Conservation (phyloP, 1,140 invertebrate species). For the Episyrphus balteatus region DNA sequence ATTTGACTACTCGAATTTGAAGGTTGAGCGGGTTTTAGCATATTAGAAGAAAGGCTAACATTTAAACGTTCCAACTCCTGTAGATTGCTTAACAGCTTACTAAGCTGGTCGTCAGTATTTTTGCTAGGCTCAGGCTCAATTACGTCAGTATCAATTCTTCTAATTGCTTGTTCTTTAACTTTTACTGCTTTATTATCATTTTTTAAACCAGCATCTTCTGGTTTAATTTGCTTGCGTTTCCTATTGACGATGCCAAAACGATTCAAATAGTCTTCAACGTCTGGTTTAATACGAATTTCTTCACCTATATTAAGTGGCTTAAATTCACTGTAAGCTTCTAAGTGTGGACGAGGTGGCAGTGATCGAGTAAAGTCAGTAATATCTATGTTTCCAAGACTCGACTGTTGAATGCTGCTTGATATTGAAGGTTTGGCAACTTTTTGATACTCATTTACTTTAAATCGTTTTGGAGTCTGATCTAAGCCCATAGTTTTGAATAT, state of each 20-base stretch:
- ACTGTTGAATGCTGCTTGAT: not conserved
- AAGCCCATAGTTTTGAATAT: no score
- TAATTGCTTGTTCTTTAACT: constrained; percentile 8
- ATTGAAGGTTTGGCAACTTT: not conserved
- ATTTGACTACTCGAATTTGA: no score
- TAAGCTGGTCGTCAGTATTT: constrained; percentile 15
- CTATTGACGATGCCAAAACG: constrained; percentile 32
- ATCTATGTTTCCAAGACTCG: not conserved
- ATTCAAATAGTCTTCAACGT: constrained; percentile 29
- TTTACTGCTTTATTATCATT: not conserved
- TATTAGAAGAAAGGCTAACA: constrained; percentile 30
- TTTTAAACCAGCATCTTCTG: not conserved
- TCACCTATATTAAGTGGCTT: constrained; percentile 33
- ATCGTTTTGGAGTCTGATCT: no score
- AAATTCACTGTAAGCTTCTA: constrained; percentile 28
- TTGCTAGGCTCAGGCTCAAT: no score
- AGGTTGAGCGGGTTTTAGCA: constrained; percentile 5
- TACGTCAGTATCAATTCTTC: no score
- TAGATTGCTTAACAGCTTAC: constrained; percentile 26
- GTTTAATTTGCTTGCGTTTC: constrained; percentile 20
- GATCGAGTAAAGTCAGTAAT: not conserved
- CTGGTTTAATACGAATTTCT: constrained; percentile 29
- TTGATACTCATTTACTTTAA: no score
- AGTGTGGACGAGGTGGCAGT: not conserved
- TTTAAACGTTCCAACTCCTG: constrained; percentile 37